Evolutionary conservation across 1,140 invertebrate species (phyloP), one percentile per base, ranked within the genome.

Genomic region (Temnothorax nylanderi): DNA sequence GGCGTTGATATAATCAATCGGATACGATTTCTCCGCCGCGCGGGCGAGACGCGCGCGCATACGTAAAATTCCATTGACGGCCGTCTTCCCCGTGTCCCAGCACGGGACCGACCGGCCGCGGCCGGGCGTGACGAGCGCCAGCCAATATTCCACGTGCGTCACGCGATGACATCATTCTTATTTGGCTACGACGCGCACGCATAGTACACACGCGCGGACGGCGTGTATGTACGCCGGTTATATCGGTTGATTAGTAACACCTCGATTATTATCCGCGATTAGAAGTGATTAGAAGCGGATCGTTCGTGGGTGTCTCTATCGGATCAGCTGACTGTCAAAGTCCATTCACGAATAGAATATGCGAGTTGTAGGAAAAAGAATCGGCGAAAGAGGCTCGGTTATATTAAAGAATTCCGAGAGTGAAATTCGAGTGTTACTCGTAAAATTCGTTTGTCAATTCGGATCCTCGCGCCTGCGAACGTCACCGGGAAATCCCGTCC

Each of bases 131-230:
- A 34, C 41, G 21, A 65, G 85, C 49, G 62, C 41, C 26, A 32
- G 21, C 69, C 62, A 77, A 60, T 26, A 26, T 84, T 69, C 34
- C 58, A 44, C 49, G 26, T 87, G 58, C 77, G 72, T 90, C 65
- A 78, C 54, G 44, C 44, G 60, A n/a, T 84, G 75, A 90, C 76
- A 84, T 89, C 88, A 85, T 82, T 78, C 64, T 87, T 89, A 90
- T 86, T 89, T 89, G 49, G 71, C 58, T 1, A 8, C 41, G 2
- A 21, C n/a, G 54, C 67, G 58, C 34, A 37, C 64, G 8, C 26
- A 41, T 26, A 81, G 26, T 26, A 26, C 26, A 26, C 26, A 26
- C 21, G n/a, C n/a, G 64, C 44, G 44, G 16, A n/a, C 3, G 10
- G n/a, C 32, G 26, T 1, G 26, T 26, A 32, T 11, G 37, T 13